These are phyloP conservation scores for Drosophila repletoides DNA, from an alignment of 1,140 invertebrate species.

Conservation along the genomic window DNA sequence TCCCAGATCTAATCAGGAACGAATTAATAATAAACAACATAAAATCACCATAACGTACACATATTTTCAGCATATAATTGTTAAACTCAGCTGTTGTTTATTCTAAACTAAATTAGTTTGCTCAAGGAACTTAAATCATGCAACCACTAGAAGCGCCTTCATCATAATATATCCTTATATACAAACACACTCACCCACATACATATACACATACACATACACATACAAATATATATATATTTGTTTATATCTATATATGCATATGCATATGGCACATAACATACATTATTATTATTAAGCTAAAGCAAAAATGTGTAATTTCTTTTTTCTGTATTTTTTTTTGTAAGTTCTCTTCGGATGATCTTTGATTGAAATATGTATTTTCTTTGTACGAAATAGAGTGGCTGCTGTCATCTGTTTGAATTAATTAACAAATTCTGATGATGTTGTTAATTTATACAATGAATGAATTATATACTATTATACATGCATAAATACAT, in stretches of 20 bases:
- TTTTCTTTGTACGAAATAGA: constrained; percentile 68
- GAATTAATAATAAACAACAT: constrained; percentile 3
- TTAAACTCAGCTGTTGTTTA: constrained; percentile 57
- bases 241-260: constrained; percentile 14
- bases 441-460: constrained; percentile 78
- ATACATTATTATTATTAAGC: constrained; percentile 11
- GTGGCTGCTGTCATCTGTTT: constrained; percentile 60
- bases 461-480: constrained; percentile 69
- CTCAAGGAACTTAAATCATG: constrained; percentile 51
- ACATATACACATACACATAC: constrained; percentile 11
- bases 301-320: constrained; percentile 44
- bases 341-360: constrained; percentile 53
- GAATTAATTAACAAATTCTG: constrained; percentile 66
- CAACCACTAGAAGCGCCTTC: constrained; percentile 50
- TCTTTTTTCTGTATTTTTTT: constrained; percentile 31
- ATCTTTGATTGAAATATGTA: constrained; percentile 73
- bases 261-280: constrained; percentile 5
- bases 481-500: constrained; percentile 25
- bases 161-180: constrained; percentile 36
- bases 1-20: constrained; percentile 87
- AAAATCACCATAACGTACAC: constrained; percentile 60
- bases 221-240: constrained; percentile 24
- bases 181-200: neutral
- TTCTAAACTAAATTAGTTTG: constrained; percentile 75
- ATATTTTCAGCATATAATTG: constrained; percentile 36